A percentile compares a stretch with the other conserved stretches of the same genome.
Evolutionary conservation across 30 jellyfish, hydroid and myxozoan species (phyloP).

Genomic region (Pelagia noctiluca): DNA sequence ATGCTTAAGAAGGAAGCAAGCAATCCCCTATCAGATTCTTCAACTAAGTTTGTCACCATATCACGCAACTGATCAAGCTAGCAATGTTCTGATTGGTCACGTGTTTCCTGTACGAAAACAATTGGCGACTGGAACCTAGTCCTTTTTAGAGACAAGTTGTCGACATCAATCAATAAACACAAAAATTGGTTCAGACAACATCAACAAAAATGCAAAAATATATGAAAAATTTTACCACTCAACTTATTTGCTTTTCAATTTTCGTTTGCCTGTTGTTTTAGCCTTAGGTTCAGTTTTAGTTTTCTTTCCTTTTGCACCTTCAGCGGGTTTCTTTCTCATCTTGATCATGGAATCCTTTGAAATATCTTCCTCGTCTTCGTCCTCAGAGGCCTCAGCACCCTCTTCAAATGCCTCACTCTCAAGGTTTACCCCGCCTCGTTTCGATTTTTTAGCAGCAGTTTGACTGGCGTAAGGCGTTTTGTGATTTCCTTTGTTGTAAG

Average conservation of each 20-base stretch:
- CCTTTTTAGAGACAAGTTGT: too few relatives aligned
- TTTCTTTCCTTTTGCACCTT: slow-evolving; percentile 30
- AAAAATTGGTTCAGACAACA: too few relatives aligned
- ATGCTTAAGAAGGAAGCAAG: too few relatives aligned
- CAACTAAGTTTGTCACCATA: too few relatives aligned
- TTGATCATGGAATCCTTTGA: slow-evolving; percentile 76
- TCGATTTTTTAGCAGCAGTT: slow-evolving; percentile 68
- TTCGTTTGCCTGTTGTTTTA: slow-evolving; percentile 45
- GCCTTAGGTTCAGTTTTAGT: slow-evolving; percentile 22
- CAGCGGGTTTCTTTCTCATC: slow-evolving; percentile 61
- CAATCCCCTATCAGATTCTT: too few relatives aligned
- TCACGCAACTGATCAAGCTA: too few relatives aligned
- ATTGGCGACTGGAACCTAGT: too few relatives aligned
- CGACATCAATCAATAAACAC: too few relatives aligned
- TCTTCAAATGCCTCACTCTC: slow-evolving; percentile 54
- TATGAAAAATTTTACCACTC: neutral
- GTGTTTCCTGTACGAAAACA: too few relatives aligned
- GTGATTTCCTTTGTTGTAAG: slow-evolving; percentile 88
- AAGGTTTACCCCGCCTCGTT: slow-evolving; percentile 47
- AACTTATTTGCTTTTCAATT: slow-evolving; percentile 55
- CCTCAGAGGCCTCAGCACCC: slow-evolving; percentile 30
- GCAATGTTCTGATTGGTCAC: too few relatives aligned
- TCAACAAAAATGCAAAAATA: too few relatives aligned
- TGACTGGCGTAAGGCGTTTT: slow-evolving; percentile 81
- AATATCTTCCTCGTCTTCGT: slow-evolving; percentile 74